Conservation (phyloP, 2,797 vertebrate species). For the Gymnothorax javanicus region DNA sequence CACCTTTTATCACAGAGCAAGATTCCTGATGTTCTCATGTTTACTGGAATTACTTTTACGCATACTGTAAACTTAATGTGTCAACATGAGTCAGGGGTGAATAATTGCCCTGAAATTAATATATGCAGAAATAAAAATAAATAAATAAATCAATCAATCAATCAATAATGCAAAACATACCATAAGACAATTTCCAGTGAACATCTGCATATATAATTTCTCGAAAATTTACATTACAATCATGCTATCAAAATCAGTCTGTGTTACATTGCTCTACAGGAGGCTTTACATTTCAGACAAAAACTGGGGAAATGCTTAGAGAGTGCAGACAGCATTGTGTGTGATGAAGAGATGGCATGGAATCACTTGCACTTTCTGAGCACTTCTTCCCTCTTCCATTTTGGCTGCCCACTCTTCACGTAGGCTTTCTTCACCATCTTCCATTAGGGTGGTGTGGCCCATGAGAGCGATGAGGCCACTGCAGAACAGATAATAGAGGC, state of each 20-base stretch:
- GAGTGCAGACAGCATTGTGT: conserved; percentile 40
- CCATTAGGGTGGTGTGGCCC: conserved; percentile 72
- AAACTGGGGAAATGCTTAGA: not conserved
- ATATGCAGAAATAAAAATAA: not conserved
- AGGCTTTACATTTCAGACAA: not conserved
- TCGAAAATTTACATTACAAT: not conserved
- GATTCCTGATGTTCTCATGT: not conserved
- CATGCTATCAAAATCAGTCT: not conserved
- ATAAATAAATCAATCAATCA: too few species aligned
- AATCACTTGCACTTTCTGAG: conserved; percentile 68
- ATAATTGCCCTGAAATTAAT: not conserved
- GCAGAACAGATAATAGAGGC: conserved; percentile 78
- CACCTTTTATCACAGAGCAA: too few species aligned
- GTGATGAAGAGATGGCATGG: not conserved
- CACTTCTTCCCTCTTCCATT: conserved; percentile 73
- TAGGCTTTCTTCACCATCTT: conserved; percentile 71
- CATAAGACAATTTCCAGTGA: not conserved
- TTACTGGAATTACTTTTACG: not conserved
- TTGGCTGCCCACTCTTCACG: conserved; percentile 73
- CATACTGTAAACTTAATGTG: not conserved
- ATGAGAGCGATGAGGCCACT: conserved; percentile 79
- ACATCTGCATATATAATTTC: not conserved
- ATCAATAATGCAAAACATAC: not conserved
- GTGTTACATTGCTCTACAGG: not conserved
- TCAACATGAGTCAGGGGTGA: too few species aligned